These are phyloP conservation scores for Alviniconcha marisindica DNA, from an alignment of 1,140 invertebrate species.

Conservation along the genomic window DNA sequence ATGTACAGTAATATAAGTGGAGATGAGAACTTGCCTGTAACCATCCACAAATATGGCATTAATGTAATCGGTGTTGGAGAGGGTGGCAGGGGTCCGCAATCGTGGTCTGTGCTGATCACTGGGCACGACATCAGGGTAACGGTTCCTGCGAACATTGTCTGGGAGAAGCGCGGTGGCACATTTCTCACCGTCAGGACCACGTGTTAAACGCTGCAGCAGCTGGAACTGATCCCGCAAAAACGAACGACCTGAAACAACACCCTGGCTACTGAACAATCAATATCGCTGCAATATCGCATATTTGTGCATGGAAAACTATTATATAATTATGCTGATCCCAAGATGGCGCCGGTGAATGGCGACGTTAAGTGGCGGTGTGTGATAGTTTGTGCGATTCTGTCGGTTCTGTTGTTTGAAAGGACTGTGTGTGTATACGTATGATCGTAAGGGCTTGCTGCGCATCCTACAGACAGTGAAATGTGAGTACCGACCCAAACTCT, in stretches of 20 bases:
- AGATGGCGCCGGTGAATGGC: too few relatives aligned
- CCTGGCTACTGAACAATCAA: background rate
- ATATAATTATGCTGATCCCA: too few relatives aligned
- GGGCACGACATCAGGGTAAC: slow-evolving; percentile 64
- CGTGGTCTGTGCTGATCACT: slow-evolving; percentile 60
- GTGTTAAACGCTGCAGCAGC: slow-evolving; percentile 62
- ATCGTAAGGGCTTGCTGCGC: too few relatives aligned
- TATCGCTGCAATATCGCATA: background rate
- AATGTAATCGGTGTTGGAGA: slow-evolving; percentile 77
- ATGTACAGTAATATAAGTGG: too few relatives aligned
- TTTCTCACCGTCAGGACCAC: slow-evolving; percentile 49
- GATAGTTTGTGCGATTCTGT: too few relatives aligned
- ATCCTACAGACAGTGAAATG: too few relatives aligned
- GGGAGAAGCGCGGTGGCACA: slow-evolving; percentile 56
- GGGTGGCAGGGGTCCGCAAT: slow-evolving; percentile 58
- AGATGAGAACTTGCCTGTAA: slow-evolving; percentile 47
- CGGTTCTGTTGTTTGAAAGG: too few relatives aligned
- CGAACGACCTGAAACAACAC: slow-evolving; percentile 50
- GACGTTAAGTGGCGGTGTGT: too few relatives aligned
- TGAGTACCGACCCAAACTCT: too few relatives aligned
- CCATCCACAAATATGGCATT: slow-evolving; percentile 71
- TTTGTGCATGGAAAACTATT: too few relatives aligned
- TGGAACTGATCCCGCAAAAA: slow-evolving; percentile 71
- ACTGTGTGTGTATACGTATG: too few relatives aligned
- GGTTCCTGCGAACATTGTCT: slow-evolving; percentile 67